A percentile compares a stretch with the other conserved stretches of the same genome.
Conservation (phyloP, 1,140 invertebrate species). For the Streblospio benedicti region DNA sequence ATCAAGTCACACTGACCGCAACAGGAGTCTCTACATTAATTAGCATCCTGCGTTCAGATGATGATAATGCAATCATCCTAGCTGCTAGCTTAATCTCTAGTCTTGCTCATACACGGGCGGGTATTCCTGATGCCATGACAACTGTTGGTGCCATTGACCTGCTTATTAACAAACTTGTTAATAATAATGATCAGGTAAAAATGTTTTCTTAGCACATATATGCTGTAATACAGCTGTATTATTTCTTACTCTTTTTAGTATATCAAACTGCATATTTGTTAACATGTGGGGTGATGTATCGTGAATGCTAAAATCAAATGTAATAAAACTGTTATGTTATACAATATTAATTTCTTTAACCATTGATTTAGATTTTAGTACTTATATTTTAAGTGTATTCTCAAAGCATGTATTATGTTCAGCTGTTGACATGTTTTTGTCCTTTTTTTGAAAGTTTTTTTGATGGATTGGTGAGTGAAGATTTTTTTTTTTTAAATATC, state of each 20-base stretch:
- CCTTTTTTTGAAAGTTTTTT: too few species aligned
- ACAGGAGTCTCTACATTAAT: slow-evolving; percentile 37
- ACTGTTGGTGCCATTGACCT: slow-evolving; percentile 40
- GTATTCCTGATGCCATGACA: slow-evolving; percentile 47
- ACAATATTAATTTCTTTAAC: too few species aligned
- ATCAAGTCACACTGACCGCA: slow-evolving; percentile 43
- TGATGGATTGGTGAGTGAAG: too few species aligned
- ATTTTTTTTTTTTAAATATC: too few species aligned
- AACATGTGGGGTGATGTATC: too few species aligned
- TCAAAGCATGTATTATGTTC: too few species aligned
- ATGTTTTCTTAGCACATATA: background rate
- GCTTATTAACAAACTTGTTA: slow-evolving; percentile 32
- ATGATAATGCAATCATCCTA: slow-evolving; percentile 38
- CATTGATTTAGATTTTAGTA: too few species aligned
- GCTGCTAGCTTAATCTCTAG: slow-evolving; percentile 41
- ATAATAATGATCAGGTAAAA: slow-evolving; percentile 34
- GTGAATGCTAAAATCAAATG: too few species aligned
- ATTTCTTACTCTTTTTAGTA: background rate
- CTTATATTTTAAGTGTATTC: too few species aligned
- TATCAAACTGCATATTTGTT: too few species aligned
- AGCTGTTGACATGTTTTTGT: too few species aligned
- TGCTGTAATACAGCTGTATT: background rate
- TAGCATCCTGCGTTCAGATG: slow-evolving; percentile 28
- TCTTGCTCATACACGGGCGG: slow-evolving; percentile 44
- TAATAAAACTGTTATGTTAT: too few species aligned